Conservation (phyloP, 2,888 invertebrate species). For the Timema cristinae region DNA sequence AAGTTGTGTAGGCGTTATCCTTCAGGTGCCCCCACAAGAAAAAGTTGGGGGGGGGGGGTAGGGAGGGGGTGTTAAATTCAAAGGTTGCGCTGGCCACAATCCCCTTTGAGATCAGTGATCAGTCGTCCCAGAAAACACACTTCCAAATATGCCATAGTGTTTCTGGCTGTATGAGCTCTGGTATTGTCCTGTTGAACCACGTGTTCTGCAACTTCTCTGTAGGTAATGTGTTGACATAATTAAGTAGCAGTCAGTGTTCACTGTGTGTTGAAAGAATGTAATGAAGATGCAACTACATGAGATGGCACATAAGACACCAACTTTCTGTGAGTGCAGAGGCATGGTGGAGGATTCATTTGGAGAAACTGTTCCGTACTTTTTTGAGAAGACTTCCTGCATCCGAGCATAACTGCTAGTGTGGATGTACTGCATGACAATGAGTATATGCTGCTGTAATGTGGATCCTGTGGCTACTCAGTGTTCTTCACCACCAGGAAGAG, state of each 20-base stretch:
- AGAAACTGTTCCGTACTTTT: constrained; percentile 1
- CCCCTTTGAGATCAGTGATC: constrained; percentile 2
- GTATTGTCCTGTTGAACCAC: not conserved
- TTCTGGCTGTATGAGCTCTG: not conserved
- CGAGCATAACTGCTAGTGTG: not conserved
- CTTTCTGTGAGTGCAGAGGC: constrained; percentile 21
- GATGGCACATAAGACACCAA: constrained; percentile 22
- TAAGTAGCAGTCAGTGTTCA: not conserved
- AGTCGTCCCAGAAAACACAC: not conserved
- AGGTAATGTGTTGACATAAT: not conserved
- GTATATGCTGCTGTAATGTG: not conserved
- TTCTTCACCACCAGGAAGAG: not conserved
- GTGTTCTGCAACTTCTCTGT: not conserved
- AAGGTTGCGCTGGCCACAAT: constrained; percentile 1
- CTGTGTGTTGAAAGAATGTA: constrained; percentile 4
- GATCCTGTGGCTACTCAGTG: not conserved
- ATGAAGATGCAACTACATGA: constrained; percentile 17
- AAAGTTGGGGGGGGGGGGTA: not conserved
- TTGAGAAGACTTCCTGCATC: not conserved
- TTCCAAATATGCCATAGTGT: constrained; percentile 10
- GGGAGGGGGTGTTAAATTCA: constrained; percentile 7
- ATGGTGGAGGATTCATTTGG: constrained; percentile 10
- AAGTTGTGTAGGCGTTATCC: not conserved
- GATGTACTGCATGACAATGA: not conserved
- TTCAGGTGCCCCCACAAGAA: not conserved